phyloP scores from a whole-genome alignment of 2,113 vertebrate species.

The Odocoileus hemionus region DNA sequence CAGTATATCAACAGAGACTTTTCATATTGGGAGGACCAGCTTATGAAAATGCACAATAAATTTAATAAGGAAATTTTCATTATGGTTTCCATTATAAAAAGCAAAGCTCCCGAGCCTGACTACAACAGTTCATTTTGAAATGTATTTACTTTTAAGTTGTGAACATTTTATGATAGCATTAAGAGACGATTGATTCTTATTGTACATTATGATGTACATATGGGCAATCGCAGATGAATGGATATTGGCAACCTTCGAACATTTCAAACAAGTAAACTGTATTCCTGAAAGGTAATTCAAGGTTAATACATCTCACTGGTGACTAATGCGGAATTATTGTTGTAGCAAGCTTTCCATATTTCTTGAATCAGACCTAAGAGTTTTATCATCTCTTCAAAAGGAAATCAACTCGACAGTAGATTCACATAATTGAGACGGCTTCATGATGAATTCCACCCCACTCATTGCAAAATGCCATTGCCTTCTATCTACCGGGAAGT shows the following conservation, averaged over 20 bases:
- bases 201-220: constrained; percentile 59
- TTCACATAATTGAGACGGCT: background rate
- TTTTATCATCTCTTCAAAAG: background rate
- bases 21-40: constrained; percentile 53
- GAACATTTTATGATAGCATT: constrained; percentile 68
- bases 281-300: constrained; percentile 50
- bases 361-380: background rate
- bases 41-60: constrained; percentile 69
- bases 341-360: background rate
- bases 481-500: background rate
- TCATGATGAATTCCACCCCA: background rate
- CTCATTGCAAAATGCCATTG: background rate
- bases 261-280: constrained; percentile 59
- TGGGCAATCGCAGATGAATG: constrained; percentile 49
- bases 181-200: constrained; percentile 61
- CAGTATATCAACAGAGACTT: constrained; percentile 58
- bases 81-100: constrained; percentile 57
- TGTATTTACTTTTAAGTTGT: constrained; percentile 74
- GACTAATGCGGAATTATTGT: background rate
- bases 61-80: constrained; percentile 66
- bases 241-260: constrained; percentile 52
- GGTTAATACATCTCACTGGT: background rate
- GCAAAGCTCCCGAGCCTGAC: constrained; percentile 36
- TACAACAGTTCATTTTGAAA: constrained; percentile 45
- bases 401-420: background rate